These are phyloP conservation scores for Hyposoter dolosus DNA, from an alignment of 2,888 invertebrate genomes.

Conservation along the genomic window DNA sequence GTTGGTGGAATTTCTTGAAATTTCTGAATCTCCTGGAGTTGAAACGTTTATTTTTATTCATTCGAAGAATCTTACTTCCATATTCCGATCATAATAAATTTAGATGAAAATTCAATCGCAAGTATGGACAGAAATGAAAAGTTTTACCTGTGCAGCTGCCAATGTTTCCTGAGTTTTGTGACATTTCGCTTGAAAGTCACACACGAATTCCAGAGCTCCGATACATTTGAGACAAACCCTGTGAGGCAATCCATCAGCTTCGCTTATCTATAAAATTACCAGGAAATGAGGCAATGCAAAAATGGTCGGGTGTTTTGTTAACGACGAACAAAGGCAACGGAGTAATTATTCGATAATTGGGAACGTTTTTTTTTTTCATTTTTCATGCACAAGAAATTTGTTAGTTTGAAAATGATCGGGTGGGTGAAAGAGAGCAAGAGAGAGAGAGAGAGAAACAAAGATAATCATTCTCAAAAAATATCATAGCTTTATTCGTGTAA, in stretches of 20 bases:
- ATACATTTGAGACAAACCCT: constrained; percentile 76
- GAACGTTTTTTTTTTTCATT: neutral
- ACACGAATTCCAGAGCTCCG: constrained; percentile 78
- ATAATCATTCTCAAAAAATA: constrained; percentile 69
- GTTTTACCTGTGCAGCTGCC: constrained; percentile 59
- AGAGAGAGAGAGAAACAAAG: constrained; percentile 17
- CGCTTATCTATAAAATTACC: constrained; percentile 75
- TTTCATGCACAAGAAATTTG: neutral
- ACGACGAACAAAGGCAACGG: neutral
- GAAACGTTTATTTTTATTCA: neutral
- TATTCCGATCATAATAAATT: neutral
- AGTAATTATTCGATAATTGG: neutral
- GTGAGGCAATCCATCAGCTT: constrained; percentile 77
- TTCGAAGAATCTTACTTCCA: neutral
- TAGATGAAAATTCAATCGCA: neutral
- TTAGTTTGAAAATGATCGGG: neutral
- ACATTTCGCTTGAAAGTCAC: constrained; percentile 78
- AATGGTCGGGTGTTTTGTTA: neutral
- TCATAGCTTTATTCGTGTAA: constrained; percentile 72
- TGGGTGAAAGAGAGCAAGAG: neutral
- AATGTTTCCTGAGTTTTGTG: constrained; percentile 74
- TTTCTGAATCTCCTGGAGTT: constrained; percentile 36
- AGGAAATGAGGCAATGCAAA: constrained; percentile 3
- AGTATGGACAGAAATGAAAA: neutral
- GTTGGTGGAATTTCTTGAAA: neutral